These are phyloP conservation scores for Agraylea sexmaculata DNA, from an alignment of 1,140 invertebrate species.

Conservation along the genomic window DNA sequence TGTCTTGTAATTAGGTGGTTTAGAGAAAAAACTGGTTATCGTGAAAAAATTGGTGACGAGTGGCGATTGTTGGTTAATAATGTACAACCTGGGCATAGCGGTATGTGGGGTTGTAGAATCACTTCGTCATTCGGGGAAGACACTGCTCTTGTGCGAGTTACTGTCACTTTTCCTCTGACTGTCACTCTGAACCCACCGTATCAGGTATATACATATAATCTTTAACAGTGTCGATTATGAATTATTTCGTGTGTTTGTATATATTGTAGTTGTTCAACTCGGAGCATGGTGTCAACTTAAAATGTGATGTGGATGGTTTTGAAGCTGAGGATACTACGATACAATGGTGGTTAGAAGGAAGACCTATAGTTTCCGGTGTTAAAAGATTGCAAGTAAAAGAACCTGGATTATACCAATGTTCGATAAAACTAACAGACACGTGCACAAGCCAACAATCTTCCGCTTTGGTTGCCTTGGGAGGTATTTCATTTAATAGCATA, in stretches of 20 bases:
- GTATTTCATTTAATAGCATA: no score
- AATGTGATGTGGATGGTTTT: background rate
- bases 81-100: slow-evolving; percentile 3
- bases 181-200: slow-evolving; percentile 9
- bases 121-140: slow-evolving; percentile 15
- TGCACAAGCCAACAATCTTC: no score
- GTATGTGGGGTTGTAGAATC: slow-evolving; percentile 16
- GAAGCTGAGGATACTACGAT: background rate
- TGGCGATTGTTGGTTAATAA: slow-evolving; percentile 5
- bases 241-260: background rate
- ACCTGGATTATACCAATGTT: no score
- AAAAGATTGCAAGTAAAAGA: no score
- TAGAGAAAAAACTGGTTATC: no score
- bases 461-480: no score
- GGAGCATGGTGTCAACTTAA: background rate
- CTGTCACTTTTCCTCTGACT: slow-evolving; percentile 8
- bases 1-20: no score
- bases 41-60: no score
- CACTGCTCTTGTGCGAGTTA: slow-evolving; percentile 7
- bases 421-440: no score
- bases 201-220: slow-evolving; percentile 9
- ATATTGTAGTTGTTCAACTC: background rate
- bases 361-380: background rate
- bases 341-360: background rate
- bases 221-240: background rate